Evolutionary conservation across 2,888 invertebrate species (phyloP), one percentile per base, ranked within the genome.

Genomic region (Idaea aversata): DNA sequence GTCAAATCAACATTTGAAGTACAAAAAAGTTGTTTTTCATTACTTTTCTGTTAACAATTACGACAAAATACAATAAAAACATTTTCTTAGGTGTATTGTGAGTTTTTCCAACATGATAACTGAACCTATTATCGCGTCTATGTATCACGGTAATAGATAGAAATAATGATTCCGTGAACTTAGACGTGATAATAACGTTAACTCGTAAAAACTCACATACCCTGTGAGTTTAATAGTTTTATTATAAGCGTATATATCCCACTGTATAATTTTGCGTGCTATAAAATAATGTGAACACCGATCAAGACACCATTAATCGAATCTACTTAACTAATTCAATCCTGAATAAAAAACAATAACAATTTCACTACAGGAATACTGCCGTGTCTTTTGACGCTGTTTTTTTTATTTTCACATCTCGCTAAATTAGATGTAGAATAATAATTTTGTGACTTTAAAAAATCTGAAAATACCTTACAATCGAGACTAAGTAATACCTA

Each of bases 311-410:
- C 77, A 84, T 78, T 79, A 78, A 80, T 82, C 82, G 86, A 83
- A 82, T 83, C 85, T 88, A 83, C 78, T 74, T 86, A 85, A 86
- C 83, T 85, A 86, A 85, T 85, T 83, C 15, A 82, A 73, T 81
- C 82, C 77, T 84, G 80, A 78, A 80, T 82, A 81, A 82, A 80
- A 80, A 81, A 84, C 85, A 81, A 86, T 88, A 88, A 90, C 90
- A 89, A 90, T 91, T 89, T 87, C 82, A 82, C 83, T 83, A 25
- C 25, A 25, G 79, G 36, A 36, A 47, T 7, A 13, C 47, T 47
- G 47, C 13, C 13, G 47, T 47, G 47, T 47, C 3, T 47, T 47
- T 47, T 10, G 6, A 47, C 13, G 7, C 13, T 3, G 7, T 3
- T 7, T 5, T 47, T 10, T 47, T 13, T 7, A 47, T 47, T 47